Evolutionary conservation across 1,140 invertebrate species (phyloP), one percentile per base, ranked within the genome.

Genomic region (Pomphorhynchus laevis): DNA sequence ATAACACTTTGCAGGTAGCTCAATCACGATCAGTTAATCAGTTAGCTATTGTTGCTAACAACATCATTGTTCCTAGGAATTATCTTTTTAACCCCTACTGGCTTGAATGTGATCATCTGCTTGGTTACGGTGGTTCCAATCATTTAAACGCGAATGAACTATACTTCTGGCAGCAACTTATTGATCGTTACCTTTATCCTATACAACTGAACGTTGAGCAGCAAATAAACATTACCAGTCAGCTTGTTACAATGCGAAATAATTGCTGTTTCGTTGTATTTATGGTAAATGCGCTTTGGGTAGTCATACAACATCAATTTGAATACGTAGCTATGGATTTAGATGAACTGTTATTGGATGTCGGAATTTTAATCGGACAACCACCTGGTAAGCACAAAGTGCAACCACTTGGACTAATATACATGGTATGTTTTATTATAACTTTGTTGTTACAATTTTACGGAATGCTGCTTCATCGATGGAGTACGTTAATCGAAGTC

Each of bases 221-320:
- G 53, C 69, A 84, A 70, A 73, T 51, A 27, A 49, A 50, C 36
- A 50, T 84, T 52, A 69, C 72, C 50, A 60, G 64, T 56, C 74
- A 79, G 62, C 64, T 89, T 50, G 75, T 72, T 65, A 75, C 80
- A 51, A 65, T 89, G 47, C 66, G 79, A 54, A 76, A 86, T 60
- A 70, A 73, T 51, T 73, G 74, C 45, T 76, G 84, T 20, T 86
- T 89, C 63, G 73, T 69, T 40, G 91, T 89, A 65, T 76, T 84
- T 64, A 89, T 93, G 76, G 62, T 82, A 53, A 93, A 93, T 64
- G 74, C 77, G 43, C 68, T 91, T 47, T 93, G 91, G 68, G 77
- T 91, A 47, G 67, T 91, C 52, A 80, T 91, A 32, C 63, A 77
- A 89, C 49, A 77, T 89, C 62, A 69, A 89, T 53, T 69, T 91